Base-by-base conservation (phyloP, 53 echinoderm and acorn worm species). In the Henricia sp. region DNA sequence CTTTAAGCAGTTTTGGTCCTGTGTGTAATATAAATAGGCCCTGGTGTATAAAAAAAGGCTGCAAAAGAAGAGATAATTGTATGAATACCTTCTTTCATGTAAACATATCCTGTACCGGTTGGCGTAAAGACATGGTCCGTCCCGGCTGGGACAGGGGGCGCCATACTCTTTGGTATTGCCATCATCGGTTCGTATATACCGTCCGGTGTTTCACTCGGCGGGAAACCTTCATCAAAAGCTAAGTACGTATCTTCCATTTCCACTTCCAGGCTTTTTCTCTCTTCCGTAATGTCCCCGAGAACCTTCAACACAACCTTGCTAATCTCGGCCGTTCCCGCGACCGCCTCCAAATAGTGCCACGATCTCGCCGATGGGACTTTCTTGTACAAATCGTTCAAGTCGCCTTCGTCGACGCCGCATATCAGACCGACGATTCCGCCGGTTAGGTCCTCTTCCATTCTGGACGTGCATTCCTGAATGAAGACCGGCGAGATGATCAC, bases 401-500 rank as follows among this genome's bases (percentile, higher is more conserved):
- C 95, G 6, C 74, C 63, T 32, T 84, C 66, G 28, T 66, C 84
- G 3, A 93, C 91, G 0, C 95, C 95, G 36, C 95, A 95, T 9
- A 95, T 76, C n/a, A 95, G 67, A 1, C 91, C 95, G 20, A 95
- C 93, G 0, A 91, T 89, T 46, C 71, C 46, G 3, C 84, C 83
- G 1, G 89, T 54, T n/a, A n/a, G n/a, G 58, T 91, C 55, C 2
- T 83, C 41, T 44, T 92, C 57, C 16, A 92, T 27, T 29, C 51
- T 62, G 11, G 86, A 41, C 2, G 56, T 52, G 62, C 83, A 83
- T 28, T 68, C 82, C 63, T 87, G 89, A 10, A 95, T 54, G 65
- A 93, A 95, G 46, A 69, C 36, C 1, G 95, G 95, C 14, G 95
- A 95, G 21, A 95, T 91, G 71, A 95, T 95, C 14, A 93, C 89